Evolutionary conservation across 1,140 invertebrate species (phyloP).

Genomic region (Drusus annulatus): DNA sequence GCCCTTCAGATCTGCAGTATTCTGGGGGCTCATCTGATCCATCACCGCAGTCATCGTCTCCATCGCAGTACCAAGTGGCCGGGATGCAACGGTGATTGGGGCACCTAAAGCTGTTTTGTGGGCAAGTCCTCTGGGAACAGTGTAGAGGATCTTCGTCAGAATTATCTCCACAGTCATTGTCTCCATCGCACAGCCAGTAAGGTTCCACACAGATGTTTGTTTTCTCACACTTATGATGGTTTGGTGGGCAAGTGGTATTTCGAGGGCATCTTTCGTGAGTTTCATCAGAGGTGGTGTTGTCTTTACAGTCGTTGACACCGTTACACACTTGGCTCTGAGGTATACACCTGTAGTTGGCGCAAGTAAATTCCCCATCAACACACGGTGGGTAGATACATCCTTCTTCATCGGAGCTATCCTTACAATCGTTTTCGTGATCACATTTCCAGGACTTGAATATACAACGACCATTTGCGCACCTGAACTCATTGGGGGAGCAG

Average conservation of each 20-base stretch:
- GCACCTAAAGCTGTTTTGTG: constrained; percentile 91
- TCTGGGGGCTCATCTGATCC: constrained; percentile 91
- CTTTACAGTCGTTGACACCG: constrained; percentile 95
- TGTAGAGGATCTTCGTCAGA: constrained; percentile 93
- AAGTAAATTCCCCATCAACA: constrained; percentile 94
- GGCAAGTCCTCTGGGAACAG: constrained; percentile 90
- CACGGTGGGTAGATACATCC: constrained; percentile 93
- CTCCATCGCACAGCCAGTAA: constrained; percentile 95
- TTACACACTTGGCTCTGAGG: constrained; percentile 91
- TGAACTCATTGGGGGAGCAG: constrained; percentile 93
- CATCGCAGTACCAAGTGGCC: constrained; percentile 94
- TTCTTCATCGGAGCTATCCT: constrained; percentile 92
- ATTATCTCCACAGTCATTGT: constrained; percentile 96
- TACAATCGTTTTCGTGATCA: constrained; percentile 96
- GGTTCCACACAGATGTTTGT: constrained; percentile 97
- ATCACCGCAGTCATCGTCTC: constrained; percentile 92
- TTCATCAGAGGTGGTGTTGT: constrained; percentile 92
- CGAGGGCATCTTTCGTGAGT: constrained; percentile 88
- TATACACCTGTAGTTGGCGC: constrained; percentile 92
- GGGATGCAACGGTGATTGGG: constrained; percentile 91
- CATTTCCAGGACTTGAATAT: constrained; percentile 97
- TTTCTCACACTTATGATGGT: constrained; percentile 92
- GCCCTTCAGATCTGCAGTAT: constrained; percentile 94
- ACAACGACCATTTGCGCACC: constrained; percentile 94
- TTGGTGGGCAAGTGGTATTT: constrained; percentile 88